phyloP scores from a whole-genome alignment of 1,140 invertebrate genomes.

The Parapsyche elsis region DNA sequence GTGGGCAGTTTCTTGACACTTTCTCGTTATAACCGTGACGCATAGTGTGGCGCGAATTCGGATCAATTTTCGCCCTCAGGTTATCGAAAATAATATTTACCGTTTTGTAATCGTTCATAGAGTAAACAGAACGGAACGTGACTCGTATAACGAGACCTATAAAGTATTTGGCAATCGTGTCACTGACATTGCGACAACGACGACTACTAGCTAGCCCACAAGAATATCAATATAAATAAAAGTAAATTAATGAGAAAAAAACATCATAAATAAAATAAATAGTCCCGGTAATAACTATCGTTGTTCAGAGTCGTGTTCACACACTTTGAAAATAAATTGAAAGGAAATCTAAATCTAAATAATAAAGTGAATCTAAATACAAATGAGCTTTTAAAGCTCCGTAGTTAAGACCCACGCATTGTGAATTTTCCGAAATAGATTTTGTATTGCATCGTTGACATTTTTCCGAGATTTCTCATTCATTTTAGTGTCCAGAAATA shows the following conservation, averaged over 20 bases:
- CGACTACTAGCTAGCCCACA: not conserved
- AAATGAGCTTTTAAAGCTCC: not conserved
- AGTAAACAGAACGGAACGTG: constrained; percentile 12
- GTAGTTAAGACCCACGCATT: not conserved
- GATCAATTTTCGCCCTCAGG: too few species aligned
- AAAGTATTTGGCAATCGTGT: constrained; percentile 15
- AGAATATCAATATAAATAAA: too few species aligned
- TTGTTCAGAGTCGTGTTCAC: not conserved
- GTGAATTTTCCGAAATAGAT: not conserved
- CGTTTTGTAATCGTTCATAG: not conserved
- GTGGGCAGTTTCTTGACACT: too few species aligned
- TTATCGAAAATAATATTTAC: constrained; percentile 10
- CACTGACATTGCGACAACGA: not conserved
- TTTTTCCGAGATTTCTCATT: not conserved
- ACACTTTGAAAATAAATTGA: not conserved
- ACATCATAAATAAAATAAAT: not conserved
- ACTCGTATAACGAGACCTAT: not conserved
- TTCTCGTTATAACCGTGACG: too few species aligned
- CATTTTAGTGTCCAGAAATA: not conserved
- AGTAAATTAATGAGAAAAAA: too few species aligned
- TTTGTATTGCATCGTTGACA: not conserved
- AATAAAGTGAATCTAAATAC: not conserved
- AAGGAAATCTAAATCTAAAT: not conserved
- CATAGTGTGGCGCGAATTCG: too few species aligned
- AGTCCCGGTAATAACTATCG: not conserved